Evolutionary conservation across 2,888 invertebrate genomes (phyloP), one percentile per base, ranked within the genome.

Genomic region (Philereme transversata): DNA sequence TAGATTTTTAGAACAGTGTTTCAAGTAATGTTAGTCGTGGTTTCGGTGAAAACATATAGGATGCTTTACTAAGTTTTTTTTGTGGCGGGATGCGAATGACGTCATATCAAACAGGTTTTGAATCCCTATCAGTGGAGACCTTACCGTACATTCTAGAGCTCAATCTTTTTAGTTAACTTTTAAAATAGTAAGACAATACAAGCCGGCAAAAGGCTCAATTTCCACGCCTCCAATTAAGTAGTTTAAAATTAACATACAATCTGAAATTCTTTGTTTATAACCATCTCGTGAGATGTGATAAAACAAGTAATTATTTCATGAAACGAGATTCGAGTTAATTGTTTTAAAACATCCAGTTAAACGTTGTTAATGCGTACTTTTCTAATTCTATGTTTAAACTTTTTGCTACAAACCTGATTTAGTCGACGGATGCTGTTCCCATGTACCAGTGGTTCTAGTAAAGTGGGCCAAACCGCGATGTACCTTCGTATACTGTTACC

Each of bases 391-490:
- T 55, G 50, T 22, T 51, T 43, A 50, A 40, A 34, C 50, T 57
- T 62, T 62, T 57, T 62, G 50, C 56, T 49, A n/a, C 9, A 51
- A 63, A 73, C 70, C 72, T 51, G 62, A 61, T 52, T 57, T 73
- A 59, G 43, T 64, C 74, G 74, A 74, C 84, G 83, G 83, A 86
- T 78, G 83, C 81, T 67, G 68, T 74, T 78, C 72, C 76, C 71
- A 71, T 67, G 75, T 70, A 68, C 70, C 67, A n/a, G 4, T 4
- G n/a, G 67, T 70, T 67, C 70, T 63, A 60, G 51, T 67, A 68
- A 87, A 83, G 79, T 87, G 71, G 88, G 86, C 64, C 88, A 84
- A 78, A 80, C 79, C 80, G 41, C 60, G 53, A 71, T 77, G 79
- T 73, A 74, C 78, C 65, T 73, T 68, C 71, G 68, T 77, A 77